These are phyloP conservation scores for Leptopterna dolabrata DNA, from an alignment of 2,888 invertebrate genomes.

Conservation along the genomic window DNA sequence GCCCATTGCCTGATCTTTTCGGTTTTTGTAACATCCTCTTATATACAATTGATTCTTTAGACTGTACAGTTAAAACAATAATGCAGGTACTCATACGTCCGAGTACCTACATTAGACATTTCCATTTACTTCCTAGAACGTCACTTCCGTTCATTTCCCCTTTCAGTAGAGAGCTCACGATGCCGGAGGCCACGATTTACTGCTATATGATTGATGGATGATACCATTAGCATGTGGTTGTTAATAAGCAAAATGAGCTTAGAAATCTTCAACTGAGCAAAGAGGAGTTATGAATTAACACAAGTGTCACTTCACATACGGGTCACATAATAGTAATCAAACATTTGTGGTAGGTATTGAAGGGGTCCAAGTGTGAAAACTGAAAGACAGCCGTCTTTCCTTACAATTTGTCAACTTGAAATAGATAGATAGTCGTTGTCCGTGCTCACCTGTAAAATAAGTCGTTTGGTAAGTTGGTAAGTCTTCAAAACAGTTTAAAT, in stretches of 20 bases:
- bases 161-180: background rate
- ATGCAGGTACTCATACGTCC: no score
- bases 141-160: background rate
- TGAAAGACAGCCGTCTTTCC: conserved; percentile 29
- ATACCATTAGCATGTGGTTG: background rate
- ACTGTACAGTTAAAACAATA: no score
- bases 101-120: no score
- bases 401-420: conserved; percentile 45
- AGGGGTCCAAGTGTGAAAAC: background rate
- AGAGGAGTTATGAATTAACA: conserved; percentile 7
- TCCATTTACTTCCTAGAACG: no score
- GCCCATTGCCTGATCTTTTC: no score
- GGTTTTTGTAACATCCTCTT: no score
- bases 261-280: conserved; percentile 4
- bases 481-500: conserved; percentile 28
- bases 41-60: no score
- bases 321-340: background rate
- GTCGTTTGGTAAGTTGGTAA: conserved; percentile 50
- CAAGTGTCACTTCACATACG: background rate
- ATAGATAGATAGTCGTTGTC: conserved; percentile 42
- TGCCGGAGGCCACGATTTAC: conserved; percentile 9
- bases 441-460: conserved; percentile 52
- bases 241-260: background rate
- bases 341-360: background rate
- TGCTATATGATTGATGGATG: background rate